These are phyloP conservation scores for Galaxias olidus DNA, from an alignment of 2,797 vertebrate genomes.

Conservation along the genomic window DNA sequence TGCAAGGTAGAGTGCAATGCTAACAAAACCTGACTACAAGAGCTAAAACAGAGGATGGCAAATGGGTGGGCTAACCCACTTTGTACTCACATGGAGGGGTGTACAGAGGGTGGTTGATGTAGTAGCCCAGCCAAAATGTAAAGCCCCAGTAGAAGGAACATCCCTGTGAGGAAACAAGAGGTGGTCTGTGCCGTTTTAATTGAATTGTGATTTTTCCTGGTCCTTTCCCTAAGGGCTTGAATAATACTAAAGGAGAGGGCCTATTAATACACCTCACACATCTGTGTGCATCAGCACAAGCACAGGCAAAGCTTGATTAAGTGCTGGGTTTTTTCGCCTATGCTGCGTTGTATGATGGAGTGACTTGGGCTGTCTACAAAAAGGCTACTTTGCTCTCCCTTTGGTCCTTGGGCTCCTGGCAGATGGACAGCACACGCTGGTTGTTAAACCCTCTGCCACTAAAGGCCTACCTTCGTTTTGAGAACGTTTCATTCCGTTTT, in stretches of 20 bases:
- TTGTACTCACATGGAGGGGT: constrained; percentile 76
- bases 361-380: constrained; percentile 38
- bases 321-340: constrained; percentile 47
- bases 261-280: constrained; percentile 64
- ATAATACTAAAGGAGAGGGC: constrained; percentile 28
- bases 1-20: constrained; percentile 7
- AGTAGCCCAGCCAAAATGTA: constrained; percentile 73
- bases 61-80: not conserved
- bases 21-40: not conserved
- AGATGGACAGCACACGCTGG: constrained; percentile 18
- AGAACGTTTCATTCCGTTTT: constrained; percentile 25
- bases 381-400: constrained; percentile 26
- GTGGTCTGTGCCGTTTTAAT: not conserved
- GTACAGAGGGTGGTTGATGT: constrained; percentile 73
- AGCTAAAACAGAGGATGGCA: not conserved
- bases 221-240: constrained; percentile 17
- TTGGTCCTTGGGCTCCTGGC: constrained; percentile 7
- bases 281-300: constrained; percentile 59
- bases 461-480: constrained; percentile 18
- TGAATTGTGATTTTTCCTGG: constrained; percentile 30
- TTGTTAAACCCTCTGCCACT: constrained; percentile 26
- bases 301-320: constrained; percentile 54
- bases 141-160: constrained; percentile 81
- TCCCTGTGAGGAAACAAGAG: constrained; percentile 61
- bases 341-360: constrained; percentile 56